phyloP scores from a whole-genome alignment of 2,113 vertebrate species.

The Trematocara zebra region DNA sequence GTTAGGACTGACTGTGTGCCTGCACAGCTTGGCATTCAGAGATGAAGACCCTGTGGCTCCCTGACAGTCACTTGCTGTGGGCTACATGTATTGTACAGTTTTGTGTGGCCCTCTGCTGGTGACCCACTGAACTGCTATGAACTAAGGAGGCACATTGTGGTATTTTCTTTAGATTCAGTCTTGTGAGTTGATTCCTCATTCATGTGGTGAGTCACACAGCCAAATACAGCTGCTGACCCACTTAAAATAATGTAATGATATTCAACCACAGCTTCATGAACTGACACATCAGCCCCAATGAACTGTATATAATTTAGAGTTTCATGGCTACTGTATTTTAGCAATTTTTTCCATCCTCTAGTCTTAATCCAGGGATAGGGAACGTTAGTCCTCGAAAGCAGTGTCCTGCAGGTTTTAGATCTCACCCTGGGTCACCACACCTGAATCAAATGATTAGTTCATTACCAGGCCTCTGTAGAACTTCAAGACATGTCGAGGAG shows the following conservation, averaged over 20 bases:
- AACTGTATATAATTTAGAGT: neutral
- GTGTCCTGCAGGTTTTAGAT: neutral
- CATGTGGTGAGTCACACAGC: neutral
- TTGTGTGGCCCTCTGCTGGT: slow-evolving; percentile 30
- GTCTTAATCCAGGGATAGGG: neutral
- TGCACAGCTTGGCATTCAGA: neutral
- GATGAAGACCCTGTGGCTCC: neutral
- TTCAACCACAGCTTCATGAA: neutral
- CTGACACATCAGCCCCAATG: neutral
- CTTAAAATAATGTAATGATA: neutral
- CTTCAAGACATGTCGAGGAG: neutral
- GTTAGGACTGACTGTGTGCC: neutral
- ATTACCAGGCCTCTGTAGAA: accelerated
- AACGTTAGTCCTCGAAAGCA: accelerated
- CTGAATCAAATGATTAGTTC: neutral
- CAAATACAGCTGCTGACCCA: neutral
- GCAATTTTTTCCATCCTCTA: neutral
- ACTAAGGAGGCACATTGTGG: neutral
- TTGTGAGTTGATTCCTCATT: neutral
- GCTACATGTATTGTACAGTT: neutral
- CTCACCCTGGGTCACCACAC: accelerated
- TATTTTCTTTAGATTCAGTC: neutral
- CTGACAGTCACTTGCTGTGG: neutral
- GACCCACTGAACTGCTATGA: neutral
- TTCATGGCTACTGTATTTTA: accelerated